A percentile compares a stretch with the other conserved stretches of the same genome.
These are phyloP conservation scores for Papilio protenor DNA, from an alignment of 2,888 invertebrate species.

Conservation along the genomic window DNA sequence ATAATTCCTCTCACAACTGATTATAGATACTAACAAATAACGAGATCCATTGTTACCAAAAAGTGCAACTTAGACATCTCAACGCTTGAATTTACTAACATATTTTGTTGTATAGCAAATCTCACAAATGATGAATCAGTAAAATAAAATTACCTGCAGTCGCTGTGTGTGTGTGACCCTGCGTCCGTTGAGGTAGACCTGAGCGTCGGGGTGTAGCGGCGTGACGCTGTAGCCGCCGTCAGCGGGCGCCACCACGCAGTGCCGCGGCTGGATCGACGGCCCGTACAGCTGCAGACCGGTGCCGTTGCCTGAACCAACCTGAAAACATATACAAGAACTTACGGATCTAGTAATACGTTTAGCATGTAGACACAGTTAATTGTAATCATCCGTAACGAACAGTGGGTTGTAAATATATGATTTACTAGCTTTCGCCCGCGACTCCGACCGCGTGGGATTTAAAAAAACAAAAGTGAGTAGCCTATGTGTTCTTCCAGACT, in stretches of 20 bases:
- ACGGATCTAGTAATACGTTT: neutral
- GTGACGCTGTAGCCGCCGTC: constrained; percentile 97
- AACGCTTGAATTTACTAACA: no score
- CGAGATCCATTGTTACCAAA: no score
- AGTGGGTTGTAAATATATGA: no score
- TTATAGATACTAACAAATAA: no score
- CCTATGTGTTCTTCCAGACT: no score
- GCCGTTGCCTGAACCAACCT: constrained; percentile 92
- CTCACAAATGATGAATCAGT: neutral
- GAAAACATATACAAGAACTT: constrained; percentile 42
- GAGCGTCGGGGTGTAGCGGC: constrained; percentile 96
- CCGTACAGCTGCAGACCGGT: constrained; percentile 92
- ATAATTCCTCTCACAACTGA: no score
- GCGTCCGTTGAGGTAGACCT: constrained; percentile 97
- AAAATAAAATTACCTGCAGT: constrained; percentile 87
- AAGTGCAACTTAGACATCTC: no score
- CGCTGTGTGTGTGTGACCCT: constrained; percentile 96
- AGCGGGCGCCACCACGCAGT: constrained; percentile 97
- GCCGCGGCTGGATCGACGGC: constrained; percentile 96
- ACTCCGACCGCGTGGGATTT: no score
- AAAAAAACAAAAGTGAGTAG: no score
- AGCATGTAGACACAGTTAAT: neutral
- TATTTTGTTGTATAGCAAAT: no score
- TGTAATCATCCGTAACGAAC: no score
- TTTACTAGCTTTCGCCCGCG: no score